phyloP scores from a whole-genome alignment of 2,113 vertebrate genomes.

The Okapia johnstoni region DNA sequence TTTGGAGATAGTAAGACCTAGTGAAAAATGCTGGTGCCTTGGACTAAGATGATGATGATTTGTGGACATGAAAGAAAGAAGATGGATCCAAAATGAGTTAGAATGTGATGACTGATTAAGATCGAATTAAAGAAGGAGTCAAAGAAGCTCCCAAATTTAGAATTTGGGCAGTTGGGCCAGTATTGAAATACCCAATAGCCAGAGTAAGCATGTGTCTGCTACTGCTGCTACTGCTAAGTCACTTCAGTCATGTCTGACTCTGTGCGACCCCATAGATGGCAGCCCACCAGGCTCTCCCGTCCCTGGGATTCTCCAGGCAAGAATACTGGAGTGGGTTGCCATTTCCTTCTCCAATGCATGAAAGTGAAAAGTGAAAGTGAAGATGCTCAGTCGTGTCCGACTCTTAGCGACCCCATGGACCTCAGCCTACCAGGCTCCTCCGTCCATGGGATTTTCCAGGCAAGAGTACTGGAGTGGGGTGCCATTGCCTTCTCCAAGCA shows the following conservation, averaged over 20 bases:
- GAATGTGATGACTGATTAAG: background rate
- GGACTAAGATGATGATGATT: background rate
- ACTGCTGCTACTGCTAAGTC: no score
- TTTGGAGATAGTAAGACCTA: background rate
- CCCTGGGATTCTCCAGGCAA: no score
- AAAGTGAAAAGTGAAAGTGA: no score
- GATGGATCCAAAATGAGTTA: background rate
- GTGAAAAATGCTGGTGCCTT: background rate
- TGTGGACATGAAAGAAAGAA: background rate
- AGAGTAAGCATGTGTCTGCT: background rate
- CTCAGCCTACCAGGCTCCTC: no score
- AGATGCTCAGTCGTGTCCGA: no score
- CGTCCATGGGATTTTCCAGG: no score
- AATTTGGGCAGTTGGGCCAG: background rate
- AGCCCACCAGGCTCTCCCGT: no score
- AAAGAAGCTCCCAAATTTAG: background rate
- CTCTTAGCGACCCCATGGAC: no score
- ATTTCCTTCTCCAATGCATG: background rate
- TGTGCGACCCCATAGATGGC: no score
- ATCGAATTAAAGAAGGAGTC: background rate
- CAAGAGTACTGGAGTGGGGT: no score
- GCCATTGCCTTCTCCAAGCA: background rate
- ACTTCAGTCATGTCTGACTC: no score
- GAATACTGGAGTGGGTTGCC: no score
- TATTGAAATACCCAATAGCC: background rate